Conservation (phyloP, 2,888 invertebrate species). For the Caenorhabditis sp. region DNA sequence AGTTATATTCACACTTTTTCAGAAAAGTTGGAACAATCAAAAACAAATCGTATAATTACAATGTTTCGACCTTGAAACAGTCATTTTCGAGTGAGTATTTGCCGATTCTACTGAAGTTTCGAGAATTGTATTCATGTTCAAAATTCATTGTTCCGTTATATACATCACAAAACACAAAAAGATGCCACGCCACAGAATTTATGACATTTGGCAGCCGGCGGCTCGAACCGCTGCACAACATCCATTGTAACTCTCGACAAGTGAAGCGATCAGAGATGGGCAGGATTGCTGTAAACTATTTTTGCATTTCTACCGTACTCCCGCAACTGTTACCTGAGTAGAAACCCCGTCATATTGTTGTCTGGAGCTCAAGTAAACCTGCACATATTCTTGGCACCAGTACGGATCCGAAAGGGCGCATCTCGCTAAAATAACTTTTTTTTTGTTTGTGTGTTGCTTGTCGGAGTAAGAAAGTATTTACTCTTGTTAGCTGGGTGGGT, state of each 20-base stretch:
- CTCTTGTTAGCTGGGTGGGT: constrained; percentile 7
- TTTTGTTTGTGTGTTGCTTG: no score
- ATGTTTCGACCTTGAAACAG: no score
- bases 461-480: no score
- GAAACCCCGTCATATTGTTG: constrained; percentile 43
- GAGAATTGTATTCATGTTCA: no score
- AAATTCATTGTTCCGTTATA: constrained; percentile 43
- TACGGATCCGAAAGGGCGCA: constrained; percentile 63
- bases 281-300: constrained; percentile 59
- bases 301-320: background rate
- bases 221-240: constrained; percentile 65
- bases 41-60: no score
- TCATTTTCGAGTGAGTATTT: no score
- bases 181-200: background rate
- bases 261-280: constrained; percentile 56
- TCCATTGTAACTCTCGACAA: constrained; percentile 62
- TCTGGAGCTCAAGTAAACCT: constrained; percentile 52
- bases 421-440: constrained; percentile 37
- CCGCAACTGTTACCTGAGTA: constrained; percentile 25
- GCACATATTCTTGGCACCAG: constrained; percentile 66
- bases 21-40: no score
- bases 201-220: constrained; percentile 63
- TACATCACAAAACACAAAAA: constrained; percentile 41
- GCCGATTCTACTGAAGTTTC: no score
- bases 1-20: background rate